A percentile compares a stretch with the other conserved stretches of the same genome.
phyloP scores from a whole-genome alignment of 2,797 vertebrate genomes.

The Crossoptilon crossoptilon region DNA sequence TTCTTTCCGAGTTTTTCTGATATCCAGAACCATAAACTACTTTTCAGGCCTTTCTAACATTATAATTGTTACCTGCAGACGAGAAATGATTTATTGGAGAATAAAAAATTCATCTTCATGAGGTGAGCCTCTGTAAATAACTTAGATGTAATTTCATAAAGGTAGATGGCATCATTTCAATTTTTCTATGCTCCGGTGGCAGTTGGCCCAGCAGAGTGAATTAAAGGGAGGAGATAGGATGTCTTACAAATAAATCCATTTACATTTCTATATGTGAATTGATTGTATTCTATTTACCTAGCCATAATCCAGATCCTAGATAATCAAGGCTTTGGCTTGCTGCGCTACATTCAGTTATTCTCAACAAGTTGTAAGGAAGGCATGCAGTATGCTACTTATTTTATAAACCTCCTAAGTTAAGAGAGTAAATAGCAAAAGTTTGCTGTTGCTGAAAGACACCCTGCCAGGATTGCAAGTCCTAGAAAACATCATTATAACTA shows the following conservation, averaged over 20 bases:
- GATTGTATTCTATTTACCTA: conserved; percentile 71
- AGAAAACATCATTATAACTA: background rate
- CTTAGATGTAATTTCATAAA: conserved; percentile 74
- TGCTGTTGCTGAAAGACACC: background rate
- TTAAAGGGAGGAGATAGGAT: conserved; percentile 43
- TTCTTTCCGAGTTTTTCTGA: background rate
- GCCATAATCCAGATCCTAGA: conserved; percentile 68
- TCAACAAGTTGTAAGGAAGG: background rate
- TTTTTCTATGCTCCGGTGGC: conserved; percentile 56
- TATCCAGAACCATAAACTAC: conserved; percentile 15
- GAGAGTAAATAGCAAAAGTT: background rate
- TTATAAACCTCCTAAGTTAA: background rate
- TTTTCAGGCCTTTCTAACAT: conserved; percentile 53
- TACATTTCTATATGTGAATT: conserved; percentile 67
- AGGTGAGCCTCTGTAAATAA: conserved; percentile 67
- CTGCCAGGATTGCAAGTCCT: background rate
- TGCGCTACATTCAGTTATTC: background rate
- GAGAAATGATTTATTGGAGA: conserved; percentile 69
- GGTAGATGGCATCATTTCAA: conserved; percentile 70
- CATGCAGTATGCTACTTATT: background rate
- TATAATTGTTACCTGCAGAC: conserved; percentile 72
- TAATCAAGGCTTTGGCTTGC: conserved; percentile 50
- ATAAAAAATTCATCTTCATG: conserved; percentile 51
- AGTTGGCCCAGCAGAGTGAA: conserved; percentile 63
- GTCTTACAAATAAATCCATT: conserved; percentile 71